These are phyloP conservation scores for Pimpla rufipes DNA, from an alignment of 2,888 invertebrate species.

Conservation along the genomic window DNA sequence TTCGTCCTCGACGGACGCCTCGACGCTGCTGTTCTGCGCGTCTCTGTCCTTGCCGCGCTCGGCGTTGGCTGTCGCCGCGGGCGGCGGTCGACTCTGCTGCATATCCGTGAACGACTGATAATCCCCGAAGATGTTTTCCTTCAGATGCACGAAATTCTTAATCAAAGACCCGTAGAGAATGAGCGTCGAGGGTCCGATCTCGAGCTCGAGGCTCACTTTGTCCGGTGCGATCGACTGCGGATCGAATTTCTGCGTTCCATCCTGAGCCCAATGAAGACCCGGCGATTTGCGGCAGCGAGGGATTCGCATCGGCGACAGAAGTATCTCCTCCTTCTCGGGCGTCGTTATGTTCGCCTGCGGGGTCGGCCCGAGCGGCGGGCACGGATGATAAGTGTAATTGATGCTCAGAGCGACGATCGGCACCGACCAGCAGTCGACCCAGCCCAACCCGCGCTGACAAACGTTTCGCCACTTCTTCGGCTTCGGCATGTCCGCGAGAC, in stretches of 20 bases:
- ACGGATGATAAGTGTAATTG: constrained; percentile 96
- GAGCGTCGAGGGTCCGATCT: constrained; percentile 97
- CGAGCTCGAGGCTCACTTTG: constrained; percentile 95
- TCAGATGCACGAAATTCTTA: constrained; percentile 94
- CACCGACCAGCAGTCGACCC: constrained; percentile 99
- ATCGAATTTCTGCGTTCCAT: constrained; percentile 93
- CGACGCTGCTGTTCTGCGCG: constrained; percentile 84
- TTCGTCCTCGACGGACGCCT: constrained; percentile 89
- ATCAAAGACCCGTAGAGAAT: constrained; percentile 97
- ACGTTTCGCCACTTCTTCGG: constrained; percentile 93
- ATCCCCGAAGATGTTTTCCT: constrained; percentile 99
- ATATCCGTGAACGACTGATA: constrained; percentile 97
- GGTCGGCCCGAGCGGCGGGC: constrained; percentile 94
- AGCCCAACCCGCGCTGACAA: constrained; percentile 91
- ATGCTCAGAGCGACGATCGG: constrained; percentile 97
- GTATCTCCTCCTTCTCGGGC: constrained; percentile 97
- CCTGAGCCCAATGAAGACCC: constrained; percentile 89
- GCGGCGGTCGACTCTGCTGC: constrained; percentile 88
- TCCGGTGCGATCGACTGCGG: constrained; percentile 95
- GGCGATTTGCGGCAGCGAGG: constrained; percentile 92
- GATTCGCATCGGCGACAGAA: constrained; percentile 96
- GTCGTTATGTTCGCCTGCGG: constrained; percentile 97
- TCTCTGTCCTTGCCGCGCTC: constrained; percentile 81
- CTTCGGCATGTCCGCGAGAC: constrained; percentile 86
- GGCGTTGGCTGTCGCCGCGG: constrained; percentile 80